phyloP scores from a whole-genome alignment of 2,113 vertebrate genomes.

The Oreochromis niloticus region DNA sequence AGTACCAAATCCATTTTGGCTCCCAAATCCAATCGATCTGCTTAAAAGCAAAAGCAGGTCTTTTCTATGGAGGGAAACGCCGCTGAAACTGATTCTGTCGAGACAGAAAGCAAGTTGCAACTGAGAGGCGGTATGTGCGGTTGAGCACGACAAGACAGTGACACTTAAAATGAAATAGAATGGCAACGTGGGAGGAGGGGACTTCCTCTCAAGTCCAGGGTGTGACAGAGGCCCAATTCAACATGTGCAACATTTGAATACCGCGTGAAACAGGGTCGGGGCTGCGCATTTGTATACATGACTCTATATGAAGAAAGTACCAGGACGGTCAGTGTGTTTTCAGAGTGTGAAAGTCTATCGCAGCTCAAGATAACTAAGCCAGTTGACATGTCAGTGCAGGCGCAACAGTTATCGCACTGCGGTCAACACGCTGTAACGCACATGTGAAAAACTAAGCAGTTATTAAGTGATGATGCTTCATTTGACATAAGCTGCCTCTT shows the following conservation, averaged over 20 bases:
- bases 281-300: background rate
- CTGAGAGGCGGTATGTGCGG: background rate
- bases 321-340: background rate
- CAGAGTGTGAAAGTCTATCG: background rate
- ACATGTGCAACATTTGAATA: background rate
- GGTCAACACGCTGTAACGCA: background rate
- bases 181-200: background rate
- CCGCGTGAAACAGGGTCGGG: background rate
- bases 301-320: conserved; percentile 20
- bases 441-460: background rate
- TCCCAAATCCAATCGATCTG: background rate
- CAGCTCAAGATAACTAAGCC: background rate
- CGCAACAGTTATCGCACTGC: background rate
- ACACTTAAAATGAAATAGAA: background rate
- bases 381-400: background rate
- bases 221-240: background rate
- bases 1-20: conserved; percentile 53
- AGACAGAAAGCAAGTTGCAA: background rate
- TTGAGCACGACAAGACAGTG: background rate
- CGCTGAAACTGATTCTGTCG: background rate
- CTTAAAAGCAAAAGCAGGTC: background rate
- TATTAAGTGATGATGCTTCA: background rate
- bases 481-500: background rate
- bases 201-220: conserved; percentile 60
- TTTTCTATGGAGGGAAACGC: background rate